A percentile compares a stretch with the other conserved stretches of the same genome.
Evolutionary conservation across 2,888 invertebrate species (phyloP).

Genomic region (Frankliniella fusca): DNA sequence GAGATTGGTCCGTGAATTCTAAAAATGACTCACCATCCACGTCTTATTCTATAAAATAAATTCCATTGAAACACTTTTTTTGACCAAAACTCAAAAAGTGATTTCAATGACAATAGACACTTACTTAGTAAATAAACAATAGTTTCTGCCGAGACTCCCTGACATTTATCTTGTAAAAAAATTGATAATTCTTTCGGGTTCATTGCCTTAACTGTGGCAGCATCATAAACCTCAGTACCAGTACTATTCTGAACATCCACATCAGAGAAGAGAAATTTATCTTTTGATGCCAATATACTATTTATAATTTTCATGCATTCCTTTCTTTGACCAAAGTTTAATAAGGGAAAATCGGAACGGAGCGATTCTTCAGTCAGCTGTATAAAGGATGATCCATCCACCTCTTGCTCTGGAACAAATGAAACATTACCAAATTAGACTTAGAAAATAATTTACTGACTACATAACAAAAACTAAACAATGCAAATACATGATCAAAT

Average conservation of each 20-base stretch:
- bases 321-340: not conserved
- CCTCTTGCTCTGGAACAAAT: not conserved
- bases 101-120: not conserved
- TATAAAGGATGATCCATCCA: not conserved
- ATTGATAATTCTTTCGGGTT: not conserved
- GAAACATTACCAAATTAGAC: not conserved
- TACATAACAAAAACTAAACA: too few relatives aligned
- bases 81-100: not conserved
- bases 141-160: not conserved
- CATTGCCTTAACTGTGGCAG: not conserved
- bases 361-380: not conserved
- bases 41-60: not conserved
- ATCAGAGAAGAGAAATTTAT: not conserved
- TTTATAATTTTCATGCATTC: not conserved
- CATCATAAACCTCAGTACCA: not conserved
- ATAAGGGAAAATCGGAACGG: not conserved
- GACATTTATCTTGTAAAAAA: not conserved
- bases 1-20: not conserved
- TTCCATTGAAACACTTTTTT: not conserved
- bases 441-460: too few relatives aligned
- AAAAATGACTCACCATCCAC: not conserved
- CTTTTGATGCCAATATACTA: not conserved
- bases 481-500: not conserved
- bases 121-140: not conserved
- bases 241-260: not conserved